These are phyloP conservation scores for Myotis daubentonii DNA, from an alignment of 2,797 vertebrate species.

Conservation along the genomic window DNA sequence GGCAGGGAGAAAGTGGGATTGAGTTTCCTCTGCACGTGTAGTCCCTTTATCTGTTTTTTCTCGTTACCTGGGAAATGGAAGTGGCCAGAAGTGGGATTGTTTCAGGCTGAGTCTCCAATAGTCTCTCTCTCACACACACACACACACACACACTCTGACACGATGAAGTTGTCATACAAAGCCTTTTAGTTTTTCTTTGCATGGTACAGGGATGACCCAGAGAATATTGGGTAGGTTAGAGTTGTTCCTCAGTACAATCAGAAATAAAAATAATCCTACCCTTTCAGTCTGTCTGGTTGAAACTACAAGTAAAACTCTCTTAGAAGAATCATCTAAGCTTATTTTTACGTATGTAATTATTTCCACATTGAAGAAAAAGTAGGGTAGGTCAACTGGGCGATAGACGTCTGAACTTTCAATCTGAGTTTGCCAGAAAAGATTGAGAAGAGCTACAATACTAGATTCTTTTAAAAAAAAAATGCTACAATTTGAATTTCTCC, in stretches of 20 bases:
- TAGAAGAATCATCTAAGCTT: neutral
- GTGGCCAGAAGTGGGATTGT: neutral
- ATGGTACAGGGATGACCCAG: neutral
- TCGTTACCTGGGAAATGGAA: conserved; percentile 18
- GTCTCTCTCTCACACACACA: neutral
- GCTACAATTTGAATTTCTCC: conserved; percentile 40
- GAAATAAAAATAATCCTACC: neutral
- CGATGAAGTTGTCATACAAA: neutral
- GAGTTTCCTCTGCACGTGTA: neutral
- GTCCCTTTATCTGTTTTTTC: neutral
- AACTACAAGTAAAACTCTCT: conserved; percentile 18
- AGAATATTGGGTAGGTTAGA: neutral
- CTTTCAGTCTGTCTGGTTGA: neutral
- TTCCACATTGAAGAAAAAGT: conserved; percentile 13
- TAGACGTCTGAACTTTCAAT: conserved; percentile 1
- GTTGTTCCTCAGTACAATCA: neutral
- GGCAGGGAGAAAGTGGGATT: neutral
- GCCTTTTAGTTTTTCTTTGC: neutral
- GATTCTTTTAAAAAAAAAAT: neutral
- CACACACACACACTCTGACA: neutral
- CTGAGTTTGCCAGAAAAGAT: conserved; percentile 7
- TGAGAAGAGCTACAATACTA: neutral
- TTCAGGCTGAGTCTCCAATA: neutral
- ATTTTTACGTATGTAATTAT: conserved; percentile 17
- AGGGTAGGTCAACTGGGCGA: neutral